phyloP scores from a whole-genome alignment of 2,113 vertebrate genomes.

The Prochilodus magdalenae region DNA sequence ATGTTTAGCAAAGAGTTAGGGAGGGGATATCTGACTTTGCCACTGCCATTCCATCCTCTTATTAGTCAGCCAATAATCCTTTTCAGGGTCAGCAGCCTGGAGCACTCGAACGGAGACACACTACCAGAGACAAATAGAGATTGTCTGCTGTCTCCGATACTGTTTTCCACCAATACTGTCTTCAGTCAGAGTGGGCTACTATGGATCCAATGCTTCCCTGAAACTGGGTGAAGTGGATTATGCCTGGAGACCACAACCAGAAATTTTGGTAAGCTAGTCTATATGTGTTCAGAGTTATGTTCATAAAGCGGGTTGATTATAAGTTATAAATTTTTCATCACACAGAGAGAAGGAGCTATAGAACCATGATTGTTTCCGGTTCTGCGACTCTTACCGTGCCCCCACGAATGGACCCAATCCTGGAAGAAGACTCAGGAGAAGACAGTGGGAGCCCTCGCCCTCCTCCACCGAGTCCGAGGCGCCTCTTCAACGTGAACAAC shows the following conservation, averaged over 20 bases:
- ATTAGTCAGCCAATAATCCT: conserved; percentile 80
- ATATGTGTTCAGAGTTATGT: background rate
- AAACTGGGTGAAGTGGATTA: background rate
- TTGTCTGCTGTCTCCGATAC: background rate
- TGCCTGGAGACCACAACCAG: background rate
- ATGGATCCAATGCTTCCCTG: background rate
- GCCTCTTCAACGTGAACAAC: conserved; percentile 84
- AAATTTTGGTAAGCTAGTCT: background rate
- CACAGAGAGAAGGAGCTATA: background rate
- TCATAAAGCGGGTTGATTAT: background rate
- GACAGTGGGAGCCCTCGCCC: conserved; percentile 36
- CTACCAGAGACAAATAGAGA: background rate
- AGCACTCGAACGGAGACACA: background rate
- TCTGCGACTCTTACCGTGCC: conserved; percentile 8
- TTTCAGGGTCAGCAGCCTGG: conserved; percentile 62
- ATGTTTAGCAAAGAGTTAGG: conserved; percentile 14
- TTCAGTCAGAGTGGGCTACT: background rate
- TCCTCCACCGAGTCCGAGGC: conserved; percentile 63
- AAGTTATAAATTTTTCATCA: background rate
- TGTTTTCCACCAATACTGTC: background rate
- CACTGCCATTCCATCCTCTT: conserved; percentile 58
- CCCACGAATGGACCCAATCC: conserved; percentile 19
- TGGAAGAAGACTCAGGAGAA: conserved; percentile 49
- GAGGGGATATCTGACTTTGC: conserved; percentile 50
- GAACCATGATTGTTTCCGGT: conserved; percentile 40